phyloP scores from a whole-genome alignment of 2,797 vertebrate genomes.

The Malacoraja senta region DNA sequence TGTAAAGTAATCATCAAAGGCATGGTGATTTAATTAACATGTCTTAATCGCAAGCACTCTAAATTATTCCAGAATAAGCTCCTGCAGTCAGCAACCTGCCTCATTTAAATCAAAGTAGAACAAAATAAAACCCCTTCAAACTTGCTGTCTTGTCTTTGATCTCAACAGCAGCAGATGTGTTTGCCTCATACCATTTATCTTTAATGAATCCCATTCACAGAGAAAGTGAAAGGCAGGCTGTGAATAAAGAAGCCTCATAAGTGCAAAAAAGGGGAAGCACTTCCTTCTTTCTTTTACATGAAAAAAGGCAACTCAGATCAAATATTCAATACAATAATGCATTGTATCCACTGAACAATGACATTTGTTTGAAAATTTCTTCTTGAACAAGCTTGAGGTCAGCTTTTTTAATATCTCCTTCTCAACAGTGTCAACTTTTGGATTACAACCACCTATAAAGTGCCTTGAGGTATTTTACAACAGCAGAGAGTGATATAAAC shows the following conservation, averaged over 20 bases:
- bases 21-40: neutral
- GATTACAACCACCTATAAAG: neutral
- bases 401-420: no score
- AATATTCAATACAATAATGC: neutral
- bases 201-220: slow-evolving; percentile 3
- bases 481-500: neutral
- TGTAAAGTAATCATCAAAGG: slow-evolving; percentile 21
- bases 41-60: neutral
- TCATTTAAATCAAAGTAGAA: slow-evolving; percentile 24
- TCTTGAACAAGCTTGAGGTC: neutral
- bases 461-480: neutral
- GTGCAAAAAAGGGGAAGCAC: neutral
- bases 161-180: neutral
- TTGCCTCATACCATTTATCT: neutral
- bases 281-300: neutral
- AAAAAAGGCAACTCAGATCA: neutral
- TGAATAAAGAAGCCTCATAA: slow-evolving; percentile 32
- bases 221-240: neutral
- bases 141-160: slow-evolving; percentile 4
- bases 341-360: neutral
- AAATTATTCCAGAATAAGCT: slow-evolving; percentile 21
- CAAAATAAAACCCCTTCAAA: slow-evolving; percentile 15
- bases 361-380: neutral
- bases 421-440: neutral
- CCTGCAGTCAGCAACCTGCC: slow-evolving; percentile 1